Base-by-base conservation (phyloP, 2,888 invertebrate species). In the Hydrotaea diabolus region DNA sequence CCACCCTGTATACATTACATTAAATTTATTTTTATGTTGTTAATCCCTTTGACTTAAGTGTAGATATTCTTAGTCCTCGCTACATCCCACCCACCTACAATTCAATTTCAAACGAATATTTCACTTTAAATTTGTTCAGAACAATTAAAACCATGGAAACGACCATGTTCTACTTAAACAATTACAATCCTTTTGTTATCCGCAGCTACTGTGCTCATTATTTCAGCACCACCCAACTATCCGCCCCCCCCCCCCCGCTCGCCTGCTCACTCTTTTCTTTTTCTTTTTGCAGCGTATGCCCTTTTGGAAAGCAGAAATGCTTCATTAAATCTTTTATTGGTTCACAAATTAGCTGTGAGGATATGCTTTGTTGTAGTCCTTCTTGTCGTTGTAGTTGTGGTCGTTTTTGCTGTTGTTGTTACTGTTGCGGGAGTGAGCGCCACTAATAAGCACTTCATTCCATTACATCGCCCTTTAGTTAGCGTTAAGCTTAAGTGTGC, bases 391-490 rank as follows among this genome's bases (percentile, higher is more conserved):
- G 26, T n/a, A 15, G n/a, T 62, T 1, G 7, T 9, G 3, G 13
- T 62, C n/a, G 17, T n/a, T 15, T 3, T 0, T 19, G 21, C 17
- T 19, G 39, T 62, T 17, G n/a, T 36, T 0, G n/a, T 62, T 59
- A 17, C 17, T 2, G n/a, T 62, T 59, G 53, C 4, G 19, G 53
- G n/a, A 36, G 3, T 36, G 69, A 59, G 72, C 73, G 57, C 59
- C 79, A 55, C 82, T 82, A 82, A 85, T 82, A 82, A 82, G 79
- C 79, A 85, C 76, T 85, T 74, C 71, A 81, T 84, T 78, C 79
- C 73, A 82, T 85, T 82, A 85, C 79, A 55, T 43, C 26, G 43
- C 77, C 57, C 72, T 76, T 66, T 69, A 69, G 46, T 69, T 46
- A 23, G 69, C 69, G 43, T 69, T 69, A 69, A 46, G 69, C 69